phyloP scores from a whole-genome alignment of 2,888 invertebrate genomes.

The Sipha maydis region DNA sequence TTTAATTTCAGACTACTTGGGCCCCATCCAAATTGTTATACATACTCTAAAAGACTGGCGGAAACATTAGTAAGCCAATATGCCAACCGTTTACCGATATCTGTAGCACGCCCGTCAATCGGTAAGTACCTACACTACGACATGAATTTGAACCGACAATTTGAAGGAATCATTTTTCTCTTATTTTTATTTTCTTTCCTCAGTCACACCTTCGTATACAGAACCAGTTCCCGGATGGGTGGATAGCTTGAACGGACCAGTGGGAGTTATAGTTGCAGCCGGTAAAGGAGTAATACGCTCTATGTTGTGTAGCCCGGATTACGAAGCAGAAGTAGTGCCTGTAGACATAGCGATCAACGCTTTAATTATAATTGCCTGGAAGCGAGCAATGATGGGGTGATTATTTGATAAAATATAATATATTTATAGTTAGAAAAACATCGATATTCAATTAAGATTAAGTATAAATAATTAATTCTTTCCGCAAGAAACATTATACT shows the following conservation, averaged over 20 bases:
- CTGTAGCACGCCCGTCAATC: conserved; percentile 90
- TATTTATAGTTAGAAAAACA: no score
- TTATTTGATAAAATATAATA: neutral
- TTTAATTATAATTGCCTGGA: conserved; percentile 80
- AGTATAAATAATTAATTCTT: no score
- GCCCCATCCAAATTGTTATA: conserved; percentile 94
- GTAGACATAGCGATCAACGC: conserved; percentile 85
- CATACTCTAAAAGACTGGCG: conserved; percentile 92
- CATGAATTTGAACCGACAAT: neutral
- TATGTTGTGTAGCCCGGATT: conserved; percentile 78
- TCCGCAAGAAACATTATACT: no score
- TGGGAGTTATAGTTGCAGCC: conserved; percentile 83
- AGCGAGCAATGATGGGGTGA: conserved; percentile 67
- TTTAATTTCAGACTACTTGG: conserved; percentile 73
- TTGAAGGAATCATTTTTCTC: neutral
- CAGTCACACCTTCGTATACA: conserved; percentile 81
- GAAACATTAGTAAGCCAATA: conserved; percentile 84
- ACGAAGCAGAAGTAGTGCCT: conserved; percentile 78
- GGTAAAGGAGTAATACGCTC: conserved; percentile 88
- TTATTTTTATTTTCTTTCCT: neutral
- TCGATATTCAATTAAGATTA: no score
- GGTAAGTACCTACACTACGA: conserved; percentile 71
- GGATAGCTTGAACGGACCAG: conserved; percentile 90
- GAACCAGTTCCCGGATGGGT: conserved; percentile 90
- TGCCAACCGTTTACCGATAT: conserved; percentile 78